Base-by-base conservation (phyloP, 2,113 vertebrate species). In the Typhlomys cinereus region DNA sequence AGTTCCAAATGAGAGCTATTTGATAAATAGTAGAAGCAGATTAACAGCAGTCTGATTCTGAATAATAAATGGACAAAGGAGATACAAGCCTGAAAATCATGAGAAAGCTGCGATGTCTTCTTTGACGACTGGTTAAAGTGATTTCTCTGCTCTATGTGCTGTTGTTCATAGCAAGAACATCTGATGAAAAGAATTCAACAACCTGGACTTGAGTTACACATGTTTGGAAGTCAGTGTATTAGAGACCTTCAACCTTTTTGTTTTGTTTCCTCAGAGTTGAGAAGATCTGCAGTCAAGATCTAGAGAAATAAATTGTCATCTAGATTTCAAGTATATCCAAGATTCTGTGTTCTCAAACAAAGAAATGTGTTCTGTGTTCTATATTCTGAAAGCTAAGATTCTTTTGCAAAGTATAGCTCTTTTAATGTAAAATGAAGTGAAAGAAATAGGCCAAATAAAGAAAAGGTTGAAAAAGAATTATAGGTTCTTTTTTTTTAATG, bases 1-100 rank as follows among this genome's bases (percentile, higher is more conserved):
- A 90, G 89, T 88, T 92, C 39, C 64, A 91, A 92, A 50, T 17
- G 17, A 81, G 54, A 91, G 10, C 84, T 87, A 27, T 34, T 54
- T 10, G 61, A 59, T 54, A 73, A 44, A 81, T 1, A 61, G 4
- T 44, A 79, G 25, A 91, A 57, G 25, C 14, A 88, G 11, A 66
- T 36, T 69, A 7, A 4, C 25, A 59, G 27, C 27, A 20, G 27
- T 36, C 2, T 4, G 59, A 41, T 69, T 94, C 15, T 69, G 15
- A 93, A n/a, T 18, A 85, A 73, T 10, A 75, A 85, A 2, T 89
- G 62, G 81, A 52, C 48, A 73, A 81, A 73, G 36, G 15, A 76
- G 25, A 20, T 54, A 41, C 27, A 69, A 87, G 8, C 13, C 18
- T 89, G 20, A 74, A 88, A 66, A 36, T 74, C 41, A 13, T 15